Evolutionary conservation across 2,113 vertebrate species (phyloP).

Genomic region (Sylvietta virens): DNA sequence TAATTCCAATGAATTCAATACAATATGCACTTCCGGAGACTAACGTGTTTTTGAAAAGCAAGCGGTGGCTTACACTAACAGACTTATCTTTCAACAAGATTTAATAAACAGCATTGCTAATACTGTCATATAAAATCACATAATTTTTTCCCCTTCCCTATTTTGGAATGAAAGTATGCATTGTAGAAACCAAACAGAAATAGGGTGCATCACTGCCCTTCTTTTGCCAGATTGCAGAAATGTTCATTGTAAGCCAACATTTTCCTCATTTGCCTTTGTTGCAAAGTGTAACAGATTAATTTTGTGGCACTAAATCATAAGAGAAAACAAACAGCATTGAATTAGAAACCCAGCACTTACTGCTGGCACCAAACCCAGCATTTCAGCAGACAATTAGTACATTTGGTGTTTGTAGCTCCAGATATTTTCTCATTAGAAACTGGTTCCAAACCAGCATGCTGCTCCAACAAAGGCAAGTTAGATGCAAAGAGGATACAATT

Average conservation of each 20-base stretch:
- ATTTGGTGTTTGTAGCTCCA: slow-evolving; percentile 18
- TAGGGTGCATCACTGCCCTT: not conserved
- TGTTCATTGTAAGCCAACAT: not conserved
- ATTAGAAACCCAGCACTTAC: not conserved
- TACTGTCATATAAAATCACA: not conserved
- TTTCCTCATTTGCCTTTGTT: slow-evolving; percentile 1
- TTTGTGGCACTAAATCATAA: not conserved
- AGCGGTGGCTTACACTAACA: not conserved
- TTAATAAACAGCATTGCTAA: not conserved
- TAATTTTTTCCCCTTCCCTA: not conserved
- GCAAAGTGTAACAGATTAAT: not conserved
- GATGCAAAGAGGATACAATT: not conserved
- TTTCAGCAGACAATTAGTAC: slow-evolving; percentile 39
- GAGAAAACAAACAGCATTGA: slow-evolving; percentile 4
- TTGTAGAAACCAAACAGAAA: not conserved
- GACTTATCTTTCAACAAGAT: slow-evolving; percentile 23
- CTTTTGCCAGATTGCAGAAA: not conserved
- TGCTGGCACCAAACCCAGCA: slow-evolving; percentile 8
- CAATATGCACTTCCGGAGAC: not conserved
- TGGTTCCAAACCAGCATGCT: slow-evolving; percentile 10
- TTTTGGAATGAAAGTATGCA: not conserved
- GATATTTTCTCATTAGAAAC: not conserved
- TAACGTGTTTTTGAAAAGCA: not conserved
- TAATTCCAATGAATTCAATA: not conserved
- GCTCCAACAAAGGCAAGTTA: slow-evolving; percentile 27